These are phyloP conservation scores for Brachypterus glaber DNA, from an alignment of 2,888 invertebrate species.

Conservation along the genomic window DNA sequence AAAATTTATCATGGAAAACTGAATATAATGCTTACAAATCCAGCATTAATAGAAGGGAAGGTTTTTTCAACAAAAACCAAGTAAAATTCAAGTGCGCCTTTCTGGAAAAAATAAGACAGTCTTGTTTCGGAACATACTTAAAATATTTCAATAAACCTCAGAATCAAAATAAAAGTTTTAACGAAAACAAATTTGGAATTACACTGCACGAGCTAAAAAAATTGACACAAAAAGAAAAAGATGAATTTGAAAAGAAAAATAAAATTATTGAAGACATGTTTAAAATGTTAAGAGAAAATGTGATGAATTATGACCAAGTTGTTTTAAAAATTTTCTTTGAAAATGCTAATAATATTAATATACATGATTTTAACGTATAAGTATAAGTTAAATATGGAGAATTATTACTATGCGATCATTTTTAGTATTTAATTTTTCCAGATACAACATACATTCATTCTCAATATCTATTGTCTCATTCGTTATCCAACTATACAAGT, in stretches of 20 bases:
- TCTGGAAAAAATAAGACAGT: not conserved
- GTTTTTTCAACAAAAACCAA: too few species aligned
- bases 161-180: slow-evolving; percentile 12
- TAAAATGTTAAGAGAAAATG: slow-evolving; percentile 25
- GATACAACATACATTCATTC: too few species aligned
- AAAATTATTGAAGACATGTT: slow-evolving; percentile 23
- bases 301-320: slow-evolving; percentile 24
- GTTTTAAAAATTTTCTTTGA: slow-evolving; percentile 26
- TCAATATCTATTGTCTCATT: too few species aligned
- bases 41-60: too few species aligned
- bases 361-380: slow-evolving; percentile 29
- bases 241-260: slow-evolving; percentile 25
- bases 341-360: slow-evolving; percentile 23
- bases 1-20: not conserved
- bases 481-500: too few species aligned
- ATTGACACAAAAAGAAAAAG: slow-evolving; percentile 19
- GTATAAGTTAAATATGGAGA: too few species aligned
- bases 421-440: too few species aligned
- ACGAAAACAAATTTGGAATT: slow-evolving; percentile 29
- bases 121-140: not conserved
- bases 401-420: too few species aligned
- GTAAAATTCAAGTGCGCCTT: too few species aligned
- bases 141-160: not conserved
- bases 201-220: slow-evolving; percentile 24
- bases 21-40: too few species aligned